Conservation (phyloP, 2,797 vertebrate species). For the Poeciliopsis paucimaculata region DNA sequence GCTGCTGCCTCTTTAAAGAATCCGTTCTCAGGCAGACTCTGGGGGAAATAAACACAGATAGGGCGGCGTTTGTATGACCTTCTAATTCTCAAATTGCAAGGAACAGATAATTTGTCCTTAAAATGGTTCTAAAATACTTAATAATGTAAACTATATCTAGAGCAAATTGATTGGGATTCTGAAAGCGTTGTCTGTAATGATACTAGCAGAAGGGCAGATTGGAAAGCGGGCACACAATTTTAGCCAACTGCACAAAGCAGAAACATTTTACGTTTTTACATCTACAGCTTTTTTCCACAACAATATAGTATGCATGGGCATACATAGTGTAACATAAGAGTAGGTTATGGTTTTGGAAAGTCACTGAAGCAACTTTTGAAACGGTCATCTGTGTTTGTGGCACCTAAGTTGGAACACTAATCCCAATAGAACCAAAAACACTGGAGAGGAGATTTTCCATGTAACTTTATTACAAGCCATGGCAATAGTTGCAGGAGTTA, state of each 20-base stretch:
- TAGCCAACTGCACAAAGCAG: neutral
- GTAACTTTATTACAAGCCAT: neutral
- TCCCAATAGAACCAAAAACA: neutral
- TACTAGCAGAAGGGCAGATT: neutral
- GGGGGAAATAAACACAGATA: neutral
- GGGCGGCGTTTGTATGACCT: neutral
- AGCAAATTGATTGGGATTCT: neutral
- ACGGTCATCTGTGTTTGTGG: neutral
- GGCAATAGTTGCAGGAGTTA: neutral
- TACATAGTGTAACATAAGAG: neutral
- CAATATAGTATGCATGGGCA: neutral
- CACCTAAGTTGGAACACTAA: neutral
- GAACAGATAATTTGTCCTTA: neutral
- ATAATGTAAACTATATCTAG: neutral
- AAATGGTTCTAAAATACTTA: neutral
- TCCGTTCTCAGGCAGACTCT: neutral
- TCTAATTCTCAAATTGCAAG: neutral
- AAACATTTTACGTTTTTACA: no score
- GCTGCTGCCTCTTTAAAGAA: neutral
- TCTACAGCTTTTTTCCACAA: neutral
- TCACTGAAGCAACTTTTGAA: neutral
- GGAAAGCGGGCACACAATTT: neutral
- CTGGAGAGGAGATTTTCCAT: neutral
- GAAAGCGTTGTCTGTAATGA: neutral
- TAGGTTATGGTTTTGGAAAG: neutral